A percentile compares a stretch with the other conserved stretches of the same genome.
These are phyloP conservation scores for Smittia sp. DNA, from an alignment of 2,888 invertebrate species.

Conservation along the genomic window DNA sequence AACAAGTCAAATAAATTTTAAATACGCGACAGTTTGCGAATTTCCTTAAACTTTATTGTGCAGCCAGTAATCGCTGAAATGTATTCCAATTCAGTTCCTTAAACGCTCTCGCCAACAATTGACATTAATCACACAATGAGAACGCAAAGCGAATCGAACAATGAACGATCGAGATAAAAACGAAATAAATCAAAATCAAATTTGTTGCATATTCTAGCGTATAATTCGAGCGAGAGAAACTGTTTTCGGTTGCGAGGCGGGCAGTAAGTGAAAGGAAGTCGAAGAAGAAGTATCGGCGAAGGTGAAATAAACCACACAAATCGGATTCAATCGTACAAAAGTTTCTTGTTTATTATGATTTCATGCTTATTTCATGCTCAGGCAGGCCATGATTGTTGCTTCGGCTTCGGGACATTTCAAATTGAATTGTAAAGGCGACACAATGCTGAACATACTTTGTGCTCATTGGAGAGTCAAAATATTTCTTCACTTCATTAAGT, in stretches of 20 bases:
- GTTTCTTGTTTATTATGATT: slow-evolving; percentile 6
- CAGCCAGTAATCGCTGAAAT: too few species aligned
- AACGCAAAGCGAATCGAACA: slow-evolving; percentile 28
- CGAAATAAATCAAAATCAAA: slow-evolving; percentile 38
- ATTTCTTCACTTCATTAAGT: too few species aligned
- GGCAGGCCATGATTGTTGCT: too few species aligned
- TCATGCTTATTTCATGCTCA: slow-evolving; percentile 3
- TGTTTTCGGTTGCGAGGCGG: not conserved
- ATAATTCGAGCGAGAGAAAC: slow-evolving; percentile 12
- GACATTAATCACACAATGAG: slow-evolving; percentile 28
- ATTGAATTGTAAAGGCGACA: too few species aligned
- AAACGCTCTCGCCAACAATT: not conserved
- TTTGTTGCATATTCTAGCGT: slow-evolving; percentile 40
- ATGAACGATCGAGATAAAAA: slow-evolving; percentile 28
- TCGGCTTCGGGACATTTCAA: too few species aligned
- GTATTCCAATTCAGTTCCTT: not conserved
- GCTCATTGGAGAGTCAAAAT: too few species aligned
- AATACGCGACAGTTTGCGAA: not conserved
- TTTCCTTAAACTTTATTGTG: not conserved
- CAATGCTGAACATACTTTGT: too few species aligned
- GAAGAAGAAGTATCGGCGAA: not conserved
- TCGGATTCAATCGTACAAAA: slow-evolving; percentile 13
- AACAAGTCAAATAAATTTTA: too few species aligned
- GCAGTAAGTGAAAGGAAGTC: not conserved
- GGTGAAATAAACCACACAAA: slow-evolving; percentile 25